Evolutionary conservation across 2,888 invertebrate species (phyloP), one percentile per base, ranked within the genome.

Genomic region (Ectemnius lituratus): DNA sequence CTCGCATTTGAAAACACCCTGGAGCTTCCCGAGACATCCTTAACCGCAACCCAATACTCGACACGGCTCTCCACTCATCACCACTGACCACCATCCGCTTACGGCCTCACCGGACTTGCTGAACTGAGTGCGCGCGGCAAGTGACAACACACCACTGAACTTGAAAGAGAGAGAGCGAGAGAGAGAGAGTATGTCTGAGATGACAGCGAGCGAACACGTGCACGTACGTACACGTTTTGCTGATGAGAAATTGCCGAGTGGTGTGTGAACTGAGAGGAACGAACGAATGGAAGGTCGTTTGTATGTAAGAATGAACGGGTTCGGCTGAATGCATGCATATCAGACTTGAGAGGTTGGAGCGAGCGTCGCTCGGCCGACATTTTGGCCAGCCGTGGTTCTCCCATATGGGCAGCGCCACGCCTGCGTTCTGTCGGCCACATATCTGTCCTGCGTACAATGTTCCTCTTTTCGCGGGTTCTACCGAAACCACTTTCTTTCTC

Each of bases 321-420:
- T 37, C 37, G 37, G 11, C 37, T 37, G 37, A 11, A 37, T 37
- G 37, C 37, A 37, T 37, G 8, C 8, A 11, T 37, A 11, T 37
- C 8, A 37, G 37, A 11, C 1, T 11, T 8, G 8, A 37, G 5
- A 11, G 37, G 37, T 37, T 37, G 37, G 11, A 37, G 37, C 37
- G 37, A 37, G 63, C 73, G 73, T 73, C 78, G 78, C 75, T 78
- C 52, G 14, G n/a, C 52, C 52, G 52, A 52, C 52, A 52, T 52
- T 14, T 69, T 67, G 75, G 66, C 68, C 76, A 69, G 67, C 64
- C 70, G 68, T 11, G 70, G 59, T 61, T 65, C 37, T 37, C 68
- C 64, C 65, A 62, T 63, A 70, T 67, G 70, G 76, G 70, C 72
- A 62, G 62, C 23, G 16, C 49, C 18, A 20, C 49, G 14, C 18